Base-by-base conservation (phyloP, 2,888 invertebrate species). In the Ormyrus rosae region DNA sequence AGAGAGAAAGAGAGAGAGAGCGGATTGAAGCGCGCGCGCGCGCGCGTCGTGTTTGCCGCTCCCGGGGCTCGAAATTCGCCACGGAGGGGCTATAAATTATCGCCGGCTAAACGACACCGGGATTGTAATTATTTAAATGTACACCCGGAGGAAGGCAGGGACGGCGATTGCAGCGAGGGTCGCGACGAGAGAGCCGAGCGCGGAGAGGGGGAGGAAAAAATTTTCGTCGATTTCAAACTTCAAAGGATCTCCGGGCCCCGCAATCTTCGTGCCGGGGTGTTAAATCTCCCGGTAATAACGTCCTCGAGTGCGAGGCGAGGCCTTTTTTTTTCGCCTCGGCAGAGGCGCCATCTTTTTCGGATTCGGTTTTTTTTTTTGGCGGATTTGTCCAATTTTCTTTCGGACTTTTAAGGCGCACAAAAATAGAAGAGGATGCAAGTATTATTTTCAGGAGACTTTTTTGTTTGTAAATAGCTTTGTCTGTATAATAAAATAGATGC, bases 61-160 rank as follows among this genome's bases (percentile, higher is more conserved):
- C 34, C 34, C 34, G 34, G 34, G 34, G 34, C 34, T 34, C 34
- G 85, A 86, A 88, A 89, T 89, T 89, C 86, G 88, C 85, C 81
- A 89, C 87, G 89, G 70, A 45, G 58, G 86, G 86, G 83, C 89
- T 90, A 90, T 90, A 90, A 90, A 90, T 90, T 90, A 89, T 88
- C 87, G 85, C 81, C 83, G 86, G 85, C 86, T 86, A 87, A 89
- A 86, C 87, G 88, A 86, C 86, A 85, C 85, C 86, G 85, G 89
- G 87, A 88, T 89, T 88, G 89, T 89, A 89, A 90, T 90, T 90
- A 90, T 90, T 90, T 90, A 90, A 90, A 90, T 90, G 87, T 84
- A 87, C 84, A 81, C 73, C 75, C 81, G 76, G 46, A 71, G 19
- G 63, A 19, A 53, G 48, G 63, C 2, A 34, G 70, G 76, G 53